Conservation (phyloP, 2,888 invertebrate genomes). For the Alitta virens region DNA sequence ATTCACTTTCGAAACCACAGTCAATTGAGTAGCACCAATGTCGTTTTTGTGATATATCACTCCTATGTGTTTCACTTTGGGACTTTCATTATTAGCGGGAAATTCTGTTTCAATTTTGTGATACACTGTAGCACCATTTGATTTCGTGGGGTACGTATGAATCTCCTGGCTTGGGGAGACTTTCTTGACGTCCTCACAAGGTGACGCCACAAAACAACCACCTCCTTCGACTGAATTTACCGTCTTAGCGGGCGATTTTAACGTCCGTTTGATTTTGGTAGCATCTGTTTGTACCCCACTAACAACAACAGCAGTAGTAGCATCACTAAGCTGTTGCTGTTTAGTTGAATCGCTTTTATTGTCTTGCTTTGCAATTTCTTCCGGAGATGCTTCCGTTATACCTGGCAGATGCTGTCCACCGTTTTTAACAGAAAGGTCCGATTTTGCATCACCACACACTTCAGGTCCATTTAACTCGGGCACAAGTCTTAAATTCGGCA, state of each 20-base stretch:
- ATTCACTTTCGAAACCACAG: background rate
- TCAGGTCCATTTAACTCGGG: too few relatives aligned
- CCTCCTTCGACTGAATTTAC: too few relatives aligned
- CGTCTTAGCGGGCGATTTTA: background rate
- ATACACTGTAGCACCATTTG: background rate
- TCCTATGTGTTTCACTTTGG: conserved; percentile 41
- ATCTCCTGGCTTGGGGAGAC: too few relatives aligned
- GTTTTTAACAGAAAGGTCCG: background rate
- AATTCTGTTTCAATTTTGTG: conserved; percentile 43
- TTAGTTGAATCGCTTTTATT: background rate
- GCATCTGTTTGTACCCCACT: background rate
- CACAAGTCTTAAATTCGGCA: too few relatives aligned
- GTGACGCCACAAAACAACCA: background rate
- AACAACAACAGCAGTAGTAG: background rate
- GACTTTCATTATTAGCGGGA: conserved; percentile 45
- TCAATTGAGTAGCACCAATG: background rate
- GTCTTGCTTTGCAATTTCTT: background rate
- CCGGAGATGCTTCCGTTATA: background rate
- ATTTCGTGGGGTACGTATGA: background rate
- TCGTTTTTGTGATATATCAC: background rate
- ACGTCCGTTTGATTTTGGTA: conserved; percentile 1
- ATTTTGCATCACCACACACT: too few relatives aligned
- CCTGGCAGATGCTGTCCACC: background rate
- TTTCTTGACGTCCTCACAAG: background rate
- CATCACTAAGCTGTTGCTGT: background rate